Conservation (phyloP, 2,113 vertebrate genomes). For the Anolis sagrei region DNA sequence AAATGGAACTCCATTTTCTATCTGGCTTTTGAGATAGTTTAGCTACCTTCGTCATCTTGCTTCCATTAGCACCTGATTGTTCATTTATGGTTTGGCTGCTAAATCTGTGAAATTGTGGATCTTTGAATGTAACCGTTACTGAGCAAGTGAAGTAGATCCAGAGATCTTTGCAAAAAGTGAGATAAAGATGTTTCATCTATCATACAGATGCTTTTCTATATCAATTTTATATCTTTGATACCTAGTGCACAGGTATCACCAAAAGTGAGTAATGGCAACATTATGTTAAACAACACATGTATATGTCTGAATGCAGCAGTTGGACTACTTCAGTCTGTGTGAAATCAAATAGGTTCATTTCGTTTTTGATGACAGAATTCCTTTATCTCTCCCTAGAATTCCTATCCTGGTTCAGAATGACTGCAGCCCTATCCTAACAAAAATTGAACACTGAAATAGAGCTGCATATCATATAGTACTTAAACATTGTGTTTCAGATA, state of each 20-base stretch:
- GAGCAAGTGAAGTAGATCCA: neutral
- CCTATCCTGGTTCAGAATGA: neutral
- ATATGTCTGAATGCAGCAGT: neutral
- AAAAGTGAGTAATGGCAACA: neutral
- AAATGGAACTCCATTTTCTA: neutral
- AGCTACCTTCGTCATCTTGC: neutral
- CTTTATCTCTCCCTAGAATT: neutral
- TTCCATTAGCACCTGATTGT: constrained; percentile 22
- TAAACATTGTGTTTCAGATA: too few species aligned
- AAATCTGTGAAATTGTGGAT: neutral
- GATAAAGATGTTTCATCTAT: neutral
- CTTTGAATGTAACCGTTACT: neutral
- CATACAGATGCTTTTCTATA: neutral
- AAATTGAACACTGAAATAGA: neutral
- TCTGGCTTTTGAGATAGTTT: neutral
- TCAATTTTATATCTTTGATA: neutral
- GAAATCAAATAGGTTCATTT: neutral
- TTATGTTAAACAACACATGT: neutral
- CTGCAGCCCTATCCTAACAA: neutral
- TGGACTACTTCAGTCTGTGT: neutral
- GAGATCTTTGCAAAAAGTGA: neutral
- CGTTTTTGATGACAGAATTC: too few species aligned
- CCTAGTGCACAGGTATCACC: neutral
- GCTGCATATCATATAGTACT: neutral
- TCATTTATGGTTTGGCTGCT: constrained; percentile 4